Conservation (phyloP, 2,797 vertebrate genomes). For the Anguilla anguilla region DNA sequence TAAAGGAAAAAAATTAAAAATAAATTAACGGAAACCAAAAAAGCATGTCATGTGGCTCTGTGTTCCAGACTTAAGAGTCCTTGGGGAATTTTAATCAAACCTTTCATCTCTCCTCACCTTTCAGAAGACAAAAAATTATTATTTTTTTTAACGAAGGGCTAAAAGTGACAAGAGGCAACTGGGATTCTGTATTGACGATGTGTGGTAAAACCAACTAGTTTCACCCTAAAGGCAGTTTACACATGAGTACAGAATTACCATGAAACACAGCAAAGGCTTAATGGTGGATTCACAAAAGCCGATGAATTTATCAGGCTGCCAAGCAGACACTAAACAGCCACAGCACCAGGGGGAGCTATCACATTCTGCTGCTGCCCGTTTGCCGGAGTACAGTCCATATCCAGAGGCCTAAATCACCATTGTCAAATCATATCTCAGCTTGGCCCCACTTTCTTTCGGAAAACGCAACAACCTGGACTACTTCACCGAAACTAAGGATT, state of each 20-base stretch:
- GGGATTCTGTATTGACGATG: not conserved
- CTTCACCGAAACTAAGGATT: not conserved
- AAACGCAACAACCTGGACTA: not conserved
- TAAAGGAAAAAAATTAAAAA: not conserved
- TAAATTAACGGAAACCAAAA: constrained; percentile 2
- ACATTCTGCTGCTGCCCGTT: not conserved
- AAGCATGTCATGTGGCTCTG: constrained; percentile 17
- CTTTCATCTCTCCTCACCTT: not conserved
- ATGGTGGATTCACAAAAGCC: not conserved
- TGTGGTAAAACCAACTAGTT: not conserved
- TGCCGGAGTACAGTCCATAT: not conserved
- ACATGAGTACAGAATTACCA: not conserved
- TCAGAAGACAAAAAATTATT: not conserved
- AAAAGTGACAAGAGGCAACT: not conserved
- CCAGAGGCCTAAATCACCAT: not conserved
- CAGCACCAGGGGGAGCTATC: not conserved
- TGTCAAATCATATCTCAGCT: not conserved
- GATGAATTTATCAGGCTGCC: not conserved
- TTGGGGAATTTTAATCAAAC: not conserved
- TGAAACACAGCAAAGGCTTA: not conserved
- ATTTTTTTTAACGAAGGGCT: not conserved
- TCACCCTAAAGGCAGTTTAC: not conserved
- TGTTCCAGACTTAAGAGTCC: not conserved
- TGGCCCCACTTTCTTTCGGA: not conserved
- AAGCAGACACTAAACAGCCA: not conserved